Evolutionary conservation across 2,113 vertebrate species (phyloP).

Genomic region (Hyla sarda): DNA sequence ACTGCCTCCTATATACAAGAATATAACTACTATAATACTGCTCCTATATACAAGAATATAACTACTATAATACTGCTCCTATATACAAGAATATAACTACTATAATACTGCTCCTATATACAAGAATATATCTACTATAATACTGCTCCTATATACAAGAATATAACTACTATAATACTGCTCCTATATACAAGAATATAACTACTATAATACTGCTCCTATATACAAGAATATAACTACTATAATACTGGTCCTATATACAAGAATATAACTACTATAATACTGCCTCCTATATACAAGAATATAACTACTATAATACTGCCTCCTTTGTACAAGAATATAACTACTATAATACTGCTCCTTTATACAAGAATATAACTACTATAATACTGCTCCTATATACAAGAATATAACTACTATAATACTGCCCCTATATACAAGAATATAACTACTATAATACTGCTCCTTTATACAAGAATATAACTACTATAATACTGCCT

Average conservation of each 20-base stretch:
- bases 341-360: conserved; percentile 1
- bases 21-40: too few relatives aligned
- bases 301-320: too few relatives aligned
- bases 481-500: conserved; percentile 5
- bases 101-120: too few relatives aligned
- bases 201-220: conserved; percentile 8
- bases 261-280: conserved; percentile 2
- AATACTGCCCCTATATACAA: neutral
- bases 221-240: neutral
- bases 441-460: conserved; percentile 15
- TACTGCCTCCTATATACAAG: too few relatives aligned
- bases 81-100: too few relatives aligned
- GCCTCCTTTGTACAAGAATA: conserved; percentile 8
- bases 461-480: neutral
- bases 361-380: conserved; percentile 2
- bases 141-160: too few relatives aligned
- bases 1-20: too few relatives aligned
- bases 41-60: too few relatives aligned
- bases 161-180: too few relatives aligned
- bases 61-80: too few relatives aligned
- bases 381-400: neutral
- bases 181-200: neutral
- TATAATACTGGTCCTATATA: neutral
- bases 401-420: conserved; percentile 9
- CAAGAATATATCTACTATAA: too few relatives aligned